Evolutionary conservation across 2,113 vertebrate species (phyloP).

Genomic region (Sclerurus mexicanus): DNA sequence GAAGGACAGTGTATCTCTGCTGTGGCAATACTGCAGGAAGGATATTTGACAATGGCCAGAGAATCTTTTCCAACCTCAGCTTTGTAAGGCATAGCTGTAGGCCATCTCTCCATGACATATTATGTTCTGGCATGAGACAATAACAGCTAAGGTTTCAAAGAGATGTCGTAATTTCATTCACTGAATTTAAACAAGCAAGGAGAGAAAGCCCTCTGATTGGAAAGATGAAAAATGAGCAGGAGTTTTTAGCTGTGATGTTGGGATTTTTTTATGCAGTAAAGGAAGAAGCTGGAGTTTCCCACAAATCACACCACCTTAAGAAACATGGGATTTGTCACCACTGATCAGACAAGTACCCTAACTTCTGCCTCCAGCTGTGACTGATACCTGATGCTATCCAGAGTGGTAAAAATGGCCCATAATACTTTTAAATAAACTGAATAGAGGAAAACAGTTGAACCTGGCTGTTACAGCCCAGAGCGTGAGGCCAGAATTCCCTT

Average conservation of each 20-base stretch:
- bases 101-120: slow-evolving; percentile 78
- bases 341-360: not conserved
- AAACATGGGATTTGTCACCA: not conserved
- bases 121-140: slow-evolving; percentile 63
- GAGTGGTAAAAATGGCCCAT: not conserved
- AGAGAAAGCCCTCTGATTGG: not conserved
- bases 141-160: slow-evolving; percentile 45
- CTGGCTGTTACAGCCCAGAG: not conserved
- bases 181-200: not conserved
- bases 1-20: slow-evolving; percentile 54
- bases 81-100: slow-evolving; percentile 73
- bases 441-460: not conserved
- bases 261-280: not conserved
- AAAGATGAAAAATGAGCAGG: not conserved
- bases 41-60: slow-evolving; percentile 77
- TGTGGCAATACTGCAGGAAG: slow-evolving; percentile 37
- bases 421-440: not conserved
- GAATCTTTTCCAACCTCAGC: slow-evolving; percentile 58
- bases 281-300: not conserved
- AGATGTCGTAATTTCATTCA: slow-evolving; percentile 16
- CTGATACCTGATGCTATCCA: not conserved
- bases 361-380: slow-evolving; percentile 1
- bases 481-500: not conserved
- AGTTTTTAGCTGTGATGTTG: not conserved
- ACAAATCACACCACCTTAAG: not conserved